These are phyloP conservation scores for Cantharis lateralis DNA, from an alignment of 2,888 invertebrate species.

Conservation along the genomic window DNA sequence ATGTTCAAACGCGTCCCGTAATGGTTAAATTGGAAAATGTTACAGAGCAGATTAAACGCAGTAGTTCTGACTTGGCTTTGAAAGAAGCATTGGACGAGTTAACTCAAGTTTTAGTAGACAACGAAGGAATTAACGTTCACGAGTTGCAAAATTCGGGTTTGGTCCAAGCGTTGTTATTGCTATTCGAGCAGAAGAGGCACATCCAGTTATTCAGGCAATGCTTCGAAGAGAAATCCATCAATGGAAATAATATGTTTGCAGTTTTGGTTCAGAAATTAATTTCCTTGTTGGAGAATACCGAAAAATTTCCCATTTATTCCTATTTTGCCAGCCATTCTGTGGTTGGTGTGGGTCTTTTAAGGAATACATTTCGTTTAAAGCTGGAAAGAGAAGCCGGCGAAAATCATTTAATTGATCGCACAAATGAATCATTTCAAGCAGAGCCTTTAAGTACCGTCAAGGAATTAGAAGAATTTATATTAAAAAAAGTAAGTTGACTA, in stretches of 20 bases:
- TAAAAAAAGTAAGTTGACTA: conserved; percentile 84
- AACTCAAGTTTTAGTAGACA: conserved; percentile 80
- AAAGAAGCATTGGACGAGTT: conserved; percentile 79
- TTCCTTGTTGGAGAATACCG: conserved; percentile 92
- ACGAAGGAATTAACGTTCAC: conserved; percentile 91
- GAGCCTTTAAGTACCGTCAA: conserved; percentile 94
- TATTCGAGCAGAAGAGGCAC: conserved; percentile 71
- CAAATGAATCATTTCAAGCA: conserved; percentile 91
- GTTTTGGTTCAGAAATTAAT: conserved; percentile 89
- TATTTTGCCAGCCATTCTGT: conserved; percentile 88
- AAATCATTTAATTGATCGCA: conserved; percentile 84
- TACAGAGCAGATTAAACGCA: conserved; percentile 79
- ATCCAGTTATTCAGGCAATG: conserved; percentile 75
- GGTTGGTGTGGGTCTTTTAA: conserved; percentile 89
- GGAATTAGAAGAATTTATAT: conserved; percentile 88
- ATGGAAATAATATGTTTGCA: conserved; percentile 57
- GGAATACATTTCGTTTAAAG: conserved; percentile 85
- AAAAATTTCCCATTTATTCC: conserved; percentile 90
- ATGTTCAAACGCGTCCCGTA: conserved; percentile 91
- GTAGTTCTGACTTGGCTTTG: conserved; percentile 67
- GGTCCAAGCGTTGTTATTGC: conserved; percentile 84
- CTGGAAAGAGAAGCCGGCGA: conserved; percentile 85
- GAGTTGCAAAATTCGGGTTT: conserved; percentile 96
- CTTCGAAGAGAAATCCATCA: conserved; percentile 55
- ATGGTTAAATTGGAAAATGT: conserved; percentile 86